Conservation (phyloP, 2,888 invertebrate genomes). For the Malthinus seriepunctatus region DNA sequence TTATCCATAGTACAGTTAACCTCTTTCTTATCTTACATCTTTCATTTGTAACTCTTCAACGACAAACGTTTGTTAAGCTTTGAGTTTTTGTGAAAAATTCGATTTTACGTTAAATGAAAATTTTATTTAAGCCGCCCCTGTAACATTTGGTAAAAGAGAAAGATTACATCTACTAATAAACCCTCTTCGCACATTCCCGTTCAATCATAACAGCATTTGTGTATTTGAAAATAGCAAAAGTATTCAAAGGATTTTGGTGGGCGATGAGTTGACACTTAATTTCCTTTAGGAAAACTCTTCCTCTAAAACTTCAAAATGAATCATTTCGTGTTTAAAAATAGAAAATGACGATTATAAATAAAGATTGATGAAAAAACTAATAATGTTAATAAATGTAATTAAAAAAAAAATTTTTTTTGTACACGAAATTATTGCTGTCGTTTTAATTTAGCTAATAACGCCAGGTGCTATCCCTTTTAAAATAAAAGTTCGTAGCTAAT, state of each 20-base stretch:
- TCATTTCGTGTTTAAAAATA: constrained; percentile 22
- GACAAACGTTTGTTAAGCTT: no score
- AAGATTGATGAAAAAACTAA: no score
- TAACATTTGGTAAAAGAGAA: no score
- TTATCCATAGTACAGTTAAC: no score
- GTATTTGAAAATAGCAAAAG: constrained; percentile 23
- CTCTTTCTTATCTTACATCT: no score
- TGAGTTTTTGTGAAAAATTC: no score
- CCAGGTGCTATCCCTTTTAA: constrained; percentile 30
- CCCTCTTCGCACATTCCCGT: neutral
- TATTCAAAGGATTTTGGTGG: constrained; percentile 30
- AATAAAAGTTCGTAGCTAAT: constrained; percentile 29
- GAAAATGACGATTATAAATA: neutral
- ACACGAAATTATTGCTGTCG: constrained; percentile 23
- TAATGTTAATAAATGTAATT: no score
- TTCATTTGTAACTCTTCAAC: no score
- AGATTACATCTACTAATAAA: constrained; percentile 4
- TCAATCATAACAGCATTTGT: constrained; percentile 11
- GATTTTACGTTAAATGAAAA: no score
- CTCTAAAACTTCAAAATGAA: constrained; percentile 32
- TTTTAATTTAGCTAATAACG: constrained; percentile 31
- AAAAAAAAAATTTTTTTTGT: constrained; percentile 11
- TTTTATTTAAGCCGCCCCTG: no score
- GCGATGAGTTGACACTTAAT: constrained; percentile 40
- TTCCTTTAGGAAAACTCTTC: constrained; percentile 32